Percentiles rank a stretch among this genome's conserved stretches.
Evolutionary conservation across 1,140 invertebrate species (phyloP).

Genomic region (Drosophila sucinea): DNA sequence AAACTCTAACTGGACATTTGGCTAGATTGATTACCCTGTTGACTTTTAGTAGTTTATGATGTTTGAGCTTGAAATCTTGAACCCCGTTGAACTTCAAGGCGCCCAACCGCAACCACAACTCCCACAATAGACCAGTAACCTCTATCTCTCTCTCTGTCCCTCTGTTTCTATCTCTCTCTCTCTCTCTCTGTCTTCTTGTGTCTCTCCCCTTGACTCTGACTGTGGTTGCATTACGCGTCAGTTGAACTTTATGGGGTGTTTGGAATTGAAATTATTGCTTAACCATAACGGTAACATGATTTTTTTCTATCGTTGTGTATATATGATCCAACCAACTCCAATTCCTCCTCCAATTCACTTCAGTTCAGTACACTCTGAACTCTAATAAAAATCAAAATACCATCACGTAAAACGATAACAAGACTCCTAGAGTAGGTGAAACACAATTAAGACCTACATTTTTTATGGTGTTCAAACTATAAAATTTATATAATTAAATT

Average conservation of each 20-base stretch:
- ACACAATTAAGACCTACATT: slow-evolving; percentile 78
- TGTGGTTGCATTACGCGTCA: slow-evolving; percentile 50
- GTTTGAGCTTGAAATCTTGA: slow-evolving; percentile 64
- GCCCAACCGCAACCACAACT: slow-evolving; percentile 62
- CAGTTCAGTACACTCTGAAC: slow-evolving; percentile 45
- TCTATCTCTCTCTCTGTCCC: slow-evolving; percentile 5
- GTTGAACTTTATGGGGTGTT: slow-evolving; percentile 69
- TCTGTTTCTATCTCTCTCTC: not conserved
- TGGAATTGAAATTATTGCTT: slow-evolving; percentile 65
- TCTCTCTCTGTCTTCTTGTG: not conserved
- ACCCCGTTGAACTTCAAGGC: slow-evolving; percentile 65
- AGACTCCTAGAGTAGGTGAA: slow-evolving; percentile 52
- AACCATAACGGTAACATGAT: slow-evolving; percentile 68
- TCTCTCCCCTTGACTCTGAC: not conserved
- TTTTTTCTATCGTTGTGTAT: not conserved
- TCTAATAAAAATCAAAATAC: slow-evolving; percentile 74
- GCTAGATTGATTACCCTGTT: slow-evolving; percentile 65
- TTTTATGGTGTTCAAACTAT: slow-evolving; percentile 79
- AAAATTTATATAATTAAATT: slow-evolving; percentile 81
- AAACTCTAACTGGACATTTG: slow-evolving; percentile 62
- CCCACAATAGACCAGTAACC: slow-evolving; percentile 19
- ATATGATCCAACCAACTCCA: slow-evolving; percentile 40
- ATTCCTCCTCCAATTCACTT: slow-evolving; percentile 31
- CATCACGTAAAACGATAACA: slow-evolving; percentile 75
- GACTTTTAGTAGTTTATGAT: slow-evolving; percentile 59